Percentiles rank a stretch among this genome's conserved stretches.
phyloP scores from a whole-genome alignment of 1,140 invertebrate genomes.

The Scaptomyza hsui region DNA sequence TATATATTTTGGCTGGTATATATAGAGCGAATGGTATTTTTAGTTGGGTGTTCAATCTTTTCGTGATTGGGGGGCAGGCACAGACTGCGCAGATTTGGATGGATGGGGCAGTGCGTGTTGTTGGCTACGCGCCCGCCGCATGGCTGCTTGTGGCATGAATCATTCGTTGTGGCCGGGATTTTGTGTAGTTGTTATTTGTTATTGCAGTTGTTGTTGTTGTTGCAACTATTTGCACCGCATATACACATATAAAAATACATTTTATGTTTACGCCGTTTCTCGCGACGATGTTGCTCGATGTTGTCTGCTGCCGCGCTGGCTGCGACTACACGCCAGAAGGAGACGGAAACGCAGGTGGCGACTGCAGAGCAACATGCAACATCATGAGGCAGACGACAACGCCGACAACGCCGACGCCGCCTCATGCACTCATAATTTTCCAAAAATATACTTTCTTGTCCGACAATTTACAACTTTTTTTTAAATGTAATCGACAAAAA shows the following conservation, averaged over 20 bases:
- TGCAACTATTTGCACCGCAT: slow-evolving; percentile 70
- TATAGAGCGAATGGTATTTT: slow-evolving; percentile 74
- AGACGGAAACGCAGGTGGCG: slow-evolving; percentile 51
- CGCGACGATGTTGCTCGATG: slow-evolving; percentile 30
- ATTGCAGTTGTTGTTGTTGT: slow-evolving; percentile 34
- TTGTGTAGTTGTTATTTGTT: slow-evolving; percentile 25
- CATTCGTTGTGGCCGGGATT: slow-evolving; percentile 52
- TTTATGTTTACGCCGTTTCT: slow-evolving; percentile 76
- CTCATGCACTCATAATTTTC: slow-evolving; percentile 76
- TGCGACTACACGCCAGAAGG: slow-evolving; percentile 29
- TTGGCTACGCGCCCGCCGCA: slow-evolving; percentile 72
- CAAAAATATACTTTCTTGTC: slow-evolving; percentile 70
- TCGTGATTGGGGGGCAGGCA: slow-evolving; percentile 59
- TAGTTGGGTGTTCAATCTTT: slow-evolving; percentile 75
- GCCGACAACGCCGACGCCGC: slow-evolving; percentile 20
- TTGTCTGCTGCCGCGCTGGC: slow-evolving; percentile 39
- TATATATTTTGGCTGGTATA: slow-evolving; percentile 36
- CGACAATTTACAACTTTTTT: slow-evolving; percentile 69
- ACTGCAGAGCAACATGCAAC: slow-evolving; percentile 12
- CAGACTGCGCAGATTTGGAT: slow-evolving; percentile 27
- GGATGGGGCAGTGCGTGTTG: slow-evolving; percentile 71
- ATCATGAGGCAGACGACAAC: slow-evolving; percentile 3
- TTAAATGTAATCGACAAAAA: slow-evolving; percentile 32
- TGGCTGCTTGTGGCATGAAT: slow-evolving; percentile 73
- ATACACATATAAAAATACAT: slow-evolving; percentile 80